Conservation (phyloP, 2,113 vertebrate species). For the Sclerurus mexicanus region DNA sequence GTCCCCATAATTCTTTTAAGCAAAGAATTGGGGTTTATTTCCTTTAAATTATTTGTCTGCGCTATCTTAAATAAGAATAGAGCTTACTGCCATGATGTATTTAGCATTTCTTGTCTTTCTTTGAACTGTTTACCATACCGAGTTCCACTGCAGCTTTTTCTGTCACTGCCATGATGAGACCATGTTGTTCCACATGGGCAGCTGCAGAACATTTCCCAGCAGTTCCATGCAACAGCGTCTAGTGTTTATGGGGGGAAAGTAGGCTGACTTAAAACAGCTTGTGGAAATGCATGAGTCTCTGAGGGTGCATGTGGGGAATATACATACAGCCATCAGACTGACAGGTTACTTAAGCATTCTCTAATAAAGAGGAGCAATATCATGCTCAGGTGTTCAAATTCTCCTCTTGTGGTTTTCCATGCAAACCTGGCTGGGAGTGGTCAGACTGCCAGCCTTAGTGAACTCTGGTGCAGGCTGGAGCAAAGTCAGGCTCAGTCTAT, state of each 20-base stretch:
- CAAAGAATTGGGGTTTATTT: not conserved
- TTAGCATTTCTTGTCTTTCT: not conserved
- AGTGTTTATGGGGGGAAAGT: not conserved
- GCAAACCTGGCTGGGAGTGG: fast-evolving
- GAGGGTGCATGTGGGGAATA: not conserved
- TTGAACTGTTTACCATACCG: not conserved
- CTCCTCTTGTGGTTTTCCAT: not conserved
- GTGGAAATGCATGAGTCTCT: not conserved
- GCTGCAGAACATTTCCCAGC: not conserved
- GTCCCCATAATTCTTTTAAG: not conserved
- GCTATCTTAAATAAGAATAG: not conserved
- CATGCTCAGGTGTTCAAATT: fast-evolving
- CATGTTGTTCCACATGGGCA: not conserved
- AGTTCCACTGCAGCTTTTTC: not conserved
- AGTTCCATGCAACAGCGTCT: not conserved
- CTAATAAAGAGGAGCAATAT: not conserved
- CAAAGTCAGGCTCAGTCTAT: not conserved
- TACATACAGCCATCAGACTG: not conserved
- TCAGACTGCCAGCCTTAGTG: not conserved
- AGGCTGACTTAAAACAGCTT: not conserved
- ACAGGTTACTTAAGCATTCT: not conserved
- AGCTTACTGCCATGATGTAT: not conserved
- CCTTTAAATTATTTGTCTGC: not conserved
- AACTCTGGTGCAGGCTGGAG: not conserved
- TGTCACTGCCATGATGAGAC: not conserved